phyloP scores from a whole-genome alignment of 2,888 invertebrate species.

The Megaustenia siamemsis region DNA sequence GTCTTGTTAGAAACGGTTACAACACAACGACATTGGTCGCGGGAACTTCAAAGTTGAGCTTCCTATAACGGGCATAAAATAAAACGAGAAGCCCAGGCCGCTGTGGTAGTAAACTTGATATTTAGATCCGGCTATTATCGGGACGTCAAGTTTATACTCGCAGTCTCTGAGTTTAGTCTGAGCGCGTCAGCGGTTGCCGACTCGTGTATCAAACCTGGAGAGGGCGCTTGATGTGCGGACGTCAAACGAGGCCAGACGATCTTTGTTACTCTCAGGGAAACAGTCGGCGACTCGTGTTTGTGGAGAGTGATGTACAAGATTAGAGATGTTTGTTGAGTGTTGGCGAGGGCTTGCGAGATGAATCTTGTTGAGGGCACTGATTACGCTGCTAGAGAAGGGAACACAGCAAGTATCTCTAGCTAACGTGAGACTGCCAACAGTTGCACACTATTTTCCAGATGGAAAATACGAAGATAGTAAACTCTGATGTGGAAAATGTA shows the following conservation, averaged over 20 bases:
- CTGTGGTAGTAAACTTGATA: background rate
- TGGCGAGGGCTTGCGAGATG: no score
- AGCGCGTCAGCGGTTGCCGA: background rate
- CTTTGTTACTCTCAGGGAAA: background rate
- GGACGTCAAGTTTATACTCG: constrained; percentile 12
- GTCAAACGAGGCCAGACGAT: background rate
- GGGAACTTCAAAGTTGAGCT: background rate
- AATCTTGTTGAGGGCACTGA: no score
- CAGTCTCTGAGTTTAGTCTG: constrained; percentile 6
- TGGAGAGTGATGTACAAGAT: background rate
- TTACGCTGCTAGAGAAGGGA: no score
- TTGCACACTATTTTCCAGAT: no score
- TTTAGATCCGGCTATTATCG: background rate
- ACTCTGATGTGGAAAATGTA: background rate
- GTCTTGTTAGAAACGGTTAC: no score
- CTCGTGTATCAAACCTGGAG: constrained; percentile 9
- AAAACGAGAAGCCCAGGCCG: background rate
- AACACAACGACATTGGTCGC: no score
- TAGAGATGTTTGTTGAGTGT: background rate
- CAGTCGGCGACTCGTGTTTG: background rate
- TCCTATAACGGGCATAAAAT: background rate
- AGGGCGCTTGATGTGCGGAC: constrained; percentile 6
- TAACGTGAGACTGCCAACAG: no score
- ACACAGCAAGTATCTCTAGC: no score
- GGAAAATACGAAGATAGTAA: no score